phyloP scores from a whole-genome alignment of 1,140 invertebrate species.

The Conus betulinus region DNA sequence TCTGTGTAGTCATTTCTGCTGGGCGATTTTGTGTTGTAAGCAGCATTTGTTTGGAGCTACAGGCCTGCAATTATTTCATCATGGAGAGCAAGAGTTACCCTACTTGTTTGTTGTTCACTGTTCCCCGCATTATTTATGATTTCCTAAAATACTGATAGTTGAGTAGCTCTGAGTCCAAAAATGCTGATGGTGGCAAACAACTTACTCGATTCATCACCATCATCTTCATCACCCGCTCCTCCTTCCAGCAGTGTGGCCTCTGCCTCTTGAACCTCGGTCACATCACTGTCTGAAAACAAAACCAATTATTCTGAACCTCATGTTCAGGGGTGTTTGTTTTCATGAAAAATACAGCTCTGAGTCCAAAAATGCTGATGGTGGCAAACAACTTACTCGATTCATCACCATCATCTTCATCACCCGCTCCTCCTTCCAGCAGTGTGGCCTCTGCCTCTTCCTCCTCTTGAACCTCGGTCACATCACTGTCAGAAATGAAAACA shows the following conservation, averaged over 20 bases:
- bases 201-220: slow-evolving; percentile 27
- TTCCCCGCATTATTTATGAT: background rate
- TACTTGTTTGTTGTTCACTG: too few relatives aligned
- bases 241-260: slow-evolving; percentile 37
- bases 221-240: slow-evolving; percentile 19
- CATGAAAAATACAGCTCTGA: background rate
- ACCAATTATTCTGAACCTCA: too few relatives aligned
- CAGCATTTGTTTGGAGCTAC: too few relatives aligned
- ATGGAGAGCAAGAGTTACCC: too few relatives aligned
- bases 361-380: background rate
- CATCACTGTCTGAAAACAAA: background rate
- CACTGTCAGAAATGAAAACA: background rate
- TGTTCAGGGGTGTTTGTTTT: too few relatives aligned
- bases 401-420: slow-evolving; percentile 26
- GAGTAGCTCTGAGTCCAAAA: background rate
- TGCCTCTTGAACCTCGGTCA: slow-evolving; percentile 28
- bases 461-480: slow-evolving; percentile 18
- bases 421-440: slow-evolving; percentile 28
- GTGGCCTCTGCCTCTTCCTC: slow-evolving; percentile 41
- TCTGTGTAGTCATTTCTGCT: too few relatives aligned
- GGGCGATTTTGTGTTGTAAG: too few relatives aligned
- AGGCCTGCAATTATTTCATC: too few relatives aligned
- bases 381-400: background rate
- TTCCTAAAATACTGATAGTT: background rate
- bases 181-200: background rate